phyloP scores from a whole-genome alignment of 2,113 vertebrate species.

The Mirounga angustirostris region DNA sequence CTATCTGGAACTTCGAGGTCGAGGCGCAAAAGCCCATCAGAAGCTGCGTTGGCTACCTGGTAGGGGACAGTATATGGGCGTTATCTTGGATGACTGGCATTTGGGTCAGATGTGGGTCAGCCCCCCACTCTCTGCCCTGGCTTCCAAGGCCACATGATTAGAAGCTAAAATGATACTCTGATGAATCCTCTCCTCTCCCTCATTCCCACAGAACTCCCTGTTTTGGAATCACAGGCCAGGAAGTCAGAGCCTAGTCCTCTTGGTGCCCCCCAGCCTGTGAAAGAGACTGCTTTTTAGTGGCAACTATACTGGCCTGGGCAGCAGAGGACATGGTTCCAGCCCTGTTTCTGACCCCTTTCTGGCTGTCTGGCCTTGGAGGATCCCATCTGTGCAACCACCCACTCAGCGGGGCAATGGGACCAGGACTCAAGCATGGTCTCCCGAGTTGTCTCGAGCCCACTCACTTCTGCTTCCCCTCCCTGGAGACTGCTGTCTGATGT shows the following conservation, averaged over 20 bases:
- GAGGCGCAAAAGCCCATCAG: constrained; percentile 92
- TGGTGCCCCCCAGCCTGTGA: not conserved
- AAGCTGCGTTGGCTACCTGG: constrained; percentile 92
- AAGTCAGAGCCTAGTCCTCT: not conserved
- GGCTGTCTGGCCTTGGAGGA: not conserved
- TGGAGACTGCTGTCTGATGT: accelerated
- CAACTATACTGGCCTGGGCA: not conserved
- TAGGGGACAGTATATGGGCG: not conserved
- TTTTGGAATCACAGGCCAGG: constrained; percentile 5
- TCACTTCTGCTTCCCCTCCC: not conserved
- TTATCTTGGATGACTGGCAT: not conserved
- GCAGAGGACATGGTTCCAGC: not conserved
- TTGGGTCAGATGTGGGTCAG: not conserved
- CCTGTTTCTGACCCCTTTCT: not conserved
- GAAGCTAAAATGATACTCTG: not conserved
- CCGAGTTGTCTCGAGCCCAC: not conserved
- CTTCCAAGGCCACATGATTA: not conserved
- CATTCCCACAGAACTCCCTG: not conserved
- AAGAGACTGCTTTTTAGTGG: not conserved
- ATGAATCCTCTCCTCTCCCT: not conserved
- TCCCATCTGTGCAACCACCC: not conserved
- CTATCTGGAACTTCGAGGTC: constrained; percentile 91
- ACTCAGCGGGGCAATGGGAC: not conserved
- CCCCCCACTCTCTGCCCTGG: not conserved
- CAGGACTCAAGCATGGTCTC: not conserved